Conservation (phyloP, 2,888 invertebrate species). For the Itoplectis maculator region DNA sequence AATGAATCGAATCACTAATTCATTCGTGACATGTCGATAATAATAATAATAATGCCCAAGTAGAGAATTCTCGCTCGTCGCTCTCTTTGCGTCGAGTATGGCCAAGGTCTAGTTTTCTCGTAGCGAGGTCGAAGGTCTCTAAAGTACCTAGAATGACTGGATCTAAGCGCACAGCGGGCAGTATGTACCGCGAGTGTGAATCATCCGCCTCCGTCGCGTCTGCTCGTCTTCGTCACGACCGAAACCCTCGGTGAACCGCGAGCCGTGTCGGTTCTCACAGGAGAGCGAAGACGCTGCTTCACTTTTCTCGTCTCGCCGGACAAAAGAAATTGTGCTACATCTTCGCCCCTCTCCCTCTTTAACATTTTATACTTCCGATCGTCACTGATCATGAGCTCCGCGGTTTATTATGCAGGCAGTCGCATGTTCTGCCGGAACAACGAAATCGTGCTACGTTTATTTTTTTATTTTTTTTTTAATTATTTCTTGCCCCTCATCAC, state of each 20-base stretch:
- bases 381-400: constrained; percentile 17
- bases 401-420: background rate
- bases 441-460: too few relatives aligned
- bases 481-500: too few relatives aligned
- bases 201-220: constrained; percentile 19
- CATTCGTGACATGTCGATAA: background rate
- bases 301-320: background rate
- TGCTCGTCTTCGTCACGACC: constrained; percentile 17
- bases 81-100: constrained; percentile 5
- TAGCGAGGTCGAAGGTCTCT: constrained; percentile 21
- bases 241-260: constrained; percentile 25
- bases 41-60: background rate
- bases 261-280: constrained; percentile 35
- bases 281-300: constrained; percentile 5
- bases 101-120: constrained; percentile 27
- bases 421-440: too few relatives aligned
- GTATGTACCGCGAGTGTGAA: constrained; percentile 32
- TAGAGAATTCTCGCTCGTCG: background rate
- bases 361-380: constrained; percentile 25
- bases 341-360: constrained; percentile 15
- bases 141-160: background rate
- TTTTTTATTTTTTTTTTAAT: too few relatives aligned
- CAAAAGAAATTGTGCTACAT: background rate
- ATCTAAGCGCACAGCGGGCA: constrained; percentile 12
- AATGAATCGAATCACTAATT: constrained; percentile 9